Evolutionary conservation across 1,140 invertebrate genomes (phyloP), one percentile per base, ranked within the genome.

Genomic region (Hetaerina americana): DNA sequence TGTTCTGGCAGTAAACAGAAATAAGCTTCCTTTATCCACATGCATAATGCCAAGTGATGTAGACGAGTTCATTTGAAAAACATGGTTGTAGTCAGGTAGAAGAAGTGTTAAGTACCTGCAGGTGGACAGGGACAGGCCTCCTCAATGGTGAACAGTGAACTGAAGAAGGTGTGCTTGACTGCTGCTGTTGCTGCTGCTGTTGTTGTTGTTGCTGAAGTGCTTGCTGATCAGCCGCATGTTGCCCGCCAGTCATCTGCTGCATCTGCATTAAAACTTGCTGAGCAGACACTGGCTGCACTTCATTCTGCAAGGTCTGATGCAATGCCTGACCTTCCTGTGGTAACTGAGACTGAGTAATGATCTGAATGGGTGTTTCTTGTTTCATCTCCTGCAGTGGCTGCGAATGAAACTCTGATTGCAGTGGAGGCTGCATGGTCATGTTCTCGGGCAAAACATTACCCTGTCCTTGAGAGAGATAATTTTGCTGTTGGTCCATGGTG

Each of bases 191-290:
- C 27, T 68, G 66, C 25, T 68, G 40, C 26, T 68, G 27, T 3
- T 12, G 40, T 73, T 76, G 71, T 71, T 76, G 76, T 28, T 70
- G 75, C 72, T 49, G 75, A 74, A 69, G 72, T 27, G 71, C 66
- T 40, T 24, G 49, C 66, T 72, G 69, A 70, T 57, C 40, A 18
- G 15, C 40, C 22, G 40, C 22, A 57, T 12, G 15, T n/a, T 57
- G 40, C 10, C 40, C 40, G 15, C 15, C 2, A 3, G 40, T 57
- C 40, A 57, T n/a, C 40, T 57, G 40, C 40, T 57, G 40, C 10
- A 57, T 57, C 40, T 57, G 40, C 40, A 2, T 57, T n/a, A 57
- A 18, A 12, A 57, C 2, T n/a, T 57, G 40, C 40, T 57, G 40
- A 5, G 22, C 40, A 1, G 40, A n/a, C 15, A 57, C 40, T n/a